These are phyloP conservation scores for Pseudotriccus pelzelni DNA, from an alignment of 2,797 vertebrate genomes.

Conservation along the genomic window DNA sequence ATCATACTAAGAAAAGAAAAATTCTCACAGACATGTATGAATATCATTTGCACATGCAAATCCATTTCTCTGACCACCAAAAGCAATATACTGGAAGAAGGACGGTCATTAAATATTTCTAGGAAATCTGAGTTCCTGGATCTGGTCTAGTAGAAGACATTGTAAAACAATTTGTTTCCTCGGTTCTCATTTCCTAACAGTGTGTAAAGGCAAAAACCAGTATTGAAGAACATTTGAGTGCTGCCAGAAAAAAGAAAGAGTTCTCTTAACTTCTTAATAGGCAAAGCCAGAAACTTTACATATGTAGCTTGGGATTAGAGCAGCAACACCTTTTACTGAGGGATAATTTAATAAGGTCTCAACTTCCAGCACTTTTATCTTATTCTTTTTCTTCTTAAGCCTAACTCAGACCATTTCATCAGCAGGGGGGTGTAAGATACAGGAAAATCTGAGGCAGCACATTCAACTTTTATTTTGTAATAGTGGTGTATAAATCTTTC, in stretches of 20 bases:
- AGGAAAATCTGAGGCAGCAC: background rate
- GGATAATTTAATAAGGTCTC: background rate
- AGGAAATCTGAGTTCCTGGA: background rate
- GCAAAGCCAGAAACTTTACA: background rate
- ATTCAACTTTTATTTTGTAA: background rate
- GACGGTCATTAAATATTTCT: background rate
- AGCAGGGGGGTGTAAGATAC: background rate
- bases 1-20: background rate
- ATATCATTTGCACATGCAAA: background rate
- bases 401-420: background rate
- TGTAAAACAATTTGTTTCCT: background rate
- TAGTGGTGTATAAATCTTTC: background rate
- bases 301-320: background rate
- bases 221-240: background rate
- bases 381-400: background rate
- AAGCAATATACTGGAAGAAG: background rate
- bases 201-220: background rate
- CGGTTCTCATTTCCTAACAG: background rate
- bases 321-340: background rate
- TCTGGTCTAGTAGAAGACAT: background rate
- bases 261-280: background rate
- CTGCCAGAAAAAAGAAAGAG: background rate
- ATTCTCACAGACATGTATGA: accelerated
- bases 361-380: background rate
- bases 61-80: background rate